Conservation (phyloP, 2,888 invertebrate genomes). For the Drosophila borealis region DNA sequence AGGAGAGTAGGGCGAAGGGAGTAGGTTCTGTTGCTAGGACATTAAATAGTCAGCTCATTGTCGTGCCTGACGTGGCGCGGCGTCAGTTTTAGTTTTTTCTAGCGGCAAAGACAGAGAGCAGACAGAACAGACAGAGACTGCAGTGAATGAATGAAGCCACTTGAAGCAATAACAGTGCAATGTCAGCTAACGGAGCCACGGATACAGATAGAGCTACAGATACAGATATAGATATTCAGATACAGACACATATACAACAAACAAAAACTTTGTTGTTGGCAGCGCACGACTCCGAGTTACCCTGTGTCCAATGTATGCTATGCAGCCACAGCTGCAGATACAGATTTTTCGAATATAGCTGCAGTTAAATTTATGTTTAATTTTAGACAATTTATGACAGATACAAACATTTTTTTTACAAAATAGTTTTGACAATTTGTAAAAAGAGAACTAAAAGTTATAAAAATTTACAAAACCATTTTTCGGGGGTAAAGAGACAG, state of each 20-base stretch:
- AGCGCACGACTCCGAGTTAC: slow-evolving; percentile 9
- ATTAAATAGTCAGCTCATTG: slow-evolving; percentile 79
- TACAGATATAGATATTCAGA: slow-evolving; percentile 21
- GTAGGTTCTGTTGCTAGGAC: slow-evolving; percentile 37
- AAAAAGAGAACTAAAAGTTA: no score
- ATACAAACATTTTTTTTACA: no score
- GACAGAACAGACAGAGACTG: slow-evolving; percentile 33
- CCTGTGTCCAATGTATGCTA: background rate
- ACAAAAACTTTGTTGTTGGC: background rate
- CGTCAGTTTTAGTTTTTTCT: slow-evolving; percentile 63
- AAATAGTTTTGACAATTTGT: no score
- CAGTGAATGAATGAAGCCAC: slow-evolving; percentile 71
- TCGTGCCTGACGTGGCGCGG: slow-evolving; percentile 67
- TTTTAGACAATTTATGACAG: no score
- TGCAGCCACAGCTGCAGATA: background rate
- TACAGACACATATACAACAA: slow-evolving; percentile 3
- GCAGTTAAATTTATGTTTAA: background rate
- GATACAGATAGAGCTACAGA: slow-evolving; percentile 13
- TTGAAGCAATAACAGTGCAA: slow-evolving; percentile 75
- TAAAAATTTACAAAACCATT: no score
- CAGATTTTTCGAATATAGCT: background rate
- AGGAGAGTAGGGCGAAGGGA: background rate
- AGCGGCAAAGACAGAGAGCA: slow-evolving; percentile 25
- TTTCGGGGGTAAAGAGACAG: background rate
- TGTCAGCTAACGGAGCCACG: slow-evolving; percentile 49